Evolutionary conservation across 2,888 invertebrate species (phyloP), one percentile per base, ranked within the genome.

Genomic region (Microplitis deprimator): DNA sequence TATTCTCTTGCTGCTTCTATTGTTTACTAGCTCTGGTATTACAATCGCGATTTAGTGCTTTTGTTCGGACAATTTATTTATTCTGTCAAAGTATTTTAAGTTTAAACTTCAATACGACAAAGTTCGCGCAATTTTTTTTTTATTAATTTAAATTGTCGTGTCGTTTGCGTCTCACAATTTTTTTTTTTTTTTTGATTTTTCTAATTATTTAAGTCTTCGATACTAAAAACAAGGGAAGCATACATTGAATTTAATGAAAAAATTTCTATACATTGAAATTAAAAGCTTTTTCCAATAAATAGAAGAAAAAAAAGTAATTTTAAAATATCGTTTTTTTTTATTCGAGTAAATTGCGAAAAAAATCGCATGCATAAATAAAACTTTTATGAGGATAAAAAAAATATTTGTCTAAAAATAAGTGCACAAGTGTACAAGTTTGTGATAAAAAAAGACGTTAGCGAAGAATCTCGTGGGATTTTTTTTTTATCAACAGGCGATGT

Each of bases 21-120:
- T 50, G 50, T 50, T 13, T 10, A 50, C 50, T 20, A 20, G 20
- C 20, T 50, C 50, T 8, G 50, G 50, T 50, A 50, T 50, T 50
- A 50, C 50, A 50, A 10, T 50, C 50, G 50, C 50, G 50, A 50
- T 50, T 50, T 8, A 50, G 50, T 50, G 50, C 50, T 50, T 50
- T 50, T 50, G 50, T 68, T 68, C 20, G 7, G 16, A 40, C n/a
- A 41, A 68, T 40, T 40, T 50, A 68, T 68, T 68, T 16, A 20
- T 68, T 68, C 7, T 68, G 40, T n/a, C 50, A 8, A 13, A 50
- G 13, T 39, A 6, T 65, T 40, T 39, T 16, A 13, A 16, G 16
- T 40, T n/a, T 39, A 16, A 10, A 13, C 50, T 1, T 10, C 10
- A 1, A 29, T 4, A 29, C 29, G 29, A 29, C 29, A 29, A 4